Conservation (phyloP, 2,888 invertebrate species). For the Proisotoma minuta region DNA sequence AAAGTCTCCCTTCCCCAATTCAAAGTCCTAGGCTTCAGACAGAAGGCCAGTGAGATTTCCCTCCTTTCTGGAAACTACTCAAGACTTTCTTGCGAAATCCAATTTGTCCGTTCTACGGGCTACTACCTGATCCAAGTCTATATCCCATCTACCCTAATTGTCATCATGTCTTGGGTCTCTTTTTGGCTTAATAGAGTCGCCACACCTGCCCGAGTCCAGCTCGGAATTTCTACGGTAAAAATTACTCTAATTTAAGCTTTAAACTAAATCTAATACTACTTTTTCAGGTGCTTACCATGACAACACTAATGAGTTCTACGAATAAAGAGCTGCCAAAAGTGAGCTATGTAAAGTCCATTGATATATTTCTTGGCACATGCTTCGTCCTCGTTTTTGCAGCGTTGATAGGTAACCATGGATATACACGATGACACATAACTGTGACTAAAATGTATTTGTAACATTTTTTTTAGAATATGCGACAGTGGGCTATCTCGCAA, state of each 20-base stretch:
- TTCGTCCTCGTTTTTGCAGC: slow-evolving; percentile 99
- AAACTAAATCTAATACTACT: background rate
- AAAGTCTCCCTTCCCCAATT: slow-evolving; percentile 94
- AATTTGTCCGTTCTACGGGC: background rate
- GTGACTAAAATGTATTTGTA: background rate
- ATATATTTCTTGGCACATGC: slow-evolving; percentile 3
- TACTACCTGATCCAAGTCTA: slow-evolving; percentile 4
- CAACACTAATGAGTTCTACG: background rate
- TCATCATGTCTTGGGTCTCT: background rate
- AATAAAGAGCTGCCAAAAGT: slow-evolving; percentile 8
- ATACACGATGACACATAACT: too few relatives aligned
- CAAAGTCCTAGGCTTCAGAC: slow-evolving; percentile 92
- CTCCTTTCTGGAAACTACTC: slow-evolving; percentile 77
- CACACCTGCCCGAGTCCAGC: background rate
- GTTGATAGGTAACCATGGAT: slow-evolving; percentile 80
- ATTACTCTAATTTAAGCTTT: background rate
- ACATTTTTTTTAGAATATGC: slow-evolving; percentile 3
- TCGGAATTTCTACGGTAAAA: background rate
- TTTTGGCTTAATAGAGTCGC: slow-evolving; percentile 4
- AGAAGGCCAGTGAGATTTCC: slow-evolving; percentile 90
- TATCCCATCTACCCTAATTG: background rate
- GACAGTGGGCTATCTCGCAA: background rate
- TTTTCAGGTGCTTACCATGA: slow-evolving; percentile 1
- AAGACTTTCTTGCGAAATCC: background rate
- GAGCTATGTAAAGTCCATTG: background rate